These are phyloP conservation scores for Mustelus asterias DNA, from an alignment of 2,113 vertebrate genomes.

Conservation along the genomic window DNA sequence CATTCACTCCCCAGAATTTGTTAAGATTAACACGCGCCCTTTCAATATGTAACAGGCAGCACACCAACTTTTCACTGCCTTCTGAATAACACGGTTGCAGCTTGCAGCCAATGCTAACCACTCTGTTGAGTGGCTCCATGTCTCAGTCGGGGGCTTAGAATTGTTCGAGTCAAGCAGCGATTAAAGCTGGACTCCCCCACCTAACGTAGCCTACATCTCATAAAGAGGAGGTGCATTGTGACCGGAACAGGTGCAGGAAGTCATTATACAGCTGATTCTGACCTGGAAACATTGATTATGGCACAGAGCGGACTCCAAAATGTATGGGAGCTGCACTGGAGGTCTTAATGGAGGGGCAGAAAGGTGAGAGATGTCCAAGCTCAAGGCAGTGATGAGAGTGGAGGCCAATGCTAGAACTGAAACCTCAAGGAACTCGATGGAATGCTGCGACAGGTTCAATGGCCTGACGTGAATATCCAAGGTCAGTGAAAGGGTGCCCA, in stretches of 20 bases:
- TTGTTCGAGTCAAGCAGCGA: too few relatives aligned
- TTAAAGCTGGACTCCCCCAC: background rate
- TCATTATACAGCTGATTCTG: background rate
- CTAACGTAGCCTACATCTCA: background rate
- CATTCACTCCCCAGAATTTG: background rate
- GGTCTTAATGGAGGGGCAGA: background rate
- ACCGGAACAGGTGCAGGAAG: background rate
- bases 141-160: too few relatives aligned
- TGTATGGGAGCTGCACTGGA: background rate
- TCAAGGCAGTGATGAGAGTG: background rate
- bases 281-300: background rate
- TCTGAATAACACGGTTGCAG: background rate
- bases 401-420: background rate
- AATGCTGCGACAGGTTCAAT: background rate
- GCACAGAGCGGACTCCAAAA: background rate
- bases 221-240: background rate
- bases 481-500: background rate
- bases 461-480: background rate
- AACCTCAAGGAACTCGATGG: background rate
- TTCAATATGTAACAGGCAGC: background rate
- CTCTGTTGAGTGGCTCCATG: too few relatives aligned
- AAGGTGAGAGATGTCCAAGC: background rate
- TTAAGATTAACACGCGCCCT: background rate
- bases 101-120: background rate
- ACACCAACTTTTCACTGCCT: background rate